Evolutionary conservation across 2,113 vertebrate genomes (phyloP).

Genomic region (Sciurus niger): DNA sequence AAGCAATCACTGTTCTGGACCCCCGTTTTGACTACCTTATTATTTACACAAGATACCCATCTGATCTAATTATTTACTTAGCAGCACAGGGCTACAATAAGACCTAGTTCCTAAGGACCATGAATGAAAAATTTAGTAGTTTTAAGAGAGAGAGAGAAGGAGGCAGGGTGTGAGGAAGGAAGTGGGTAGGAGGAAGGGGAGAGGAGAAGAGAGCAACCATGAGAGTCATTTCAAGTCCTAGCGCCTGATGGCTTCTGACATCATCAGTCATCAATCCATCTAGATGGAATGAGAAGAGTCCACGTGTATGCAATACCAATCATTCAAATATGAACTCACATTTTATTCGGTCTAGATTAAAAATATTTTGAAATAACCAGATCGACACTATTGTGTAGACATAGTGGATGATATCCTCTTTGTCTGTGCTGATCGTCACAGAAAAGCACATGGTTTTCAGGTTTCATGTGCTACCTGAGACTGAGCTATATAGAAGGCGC

Average conservation of each 20-base stretch:
- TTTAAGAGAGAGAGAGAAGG: neutral
- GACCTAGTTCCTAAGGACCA: conserved; percentile 48
- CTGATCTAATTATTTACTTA: conserved; percentile 65
- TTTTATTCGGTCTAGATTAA: neutral
- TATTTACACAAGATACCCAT: conserved; percentile 74
- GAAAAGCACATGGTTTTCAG: neutral
- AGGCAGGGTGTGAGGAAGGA: accelerated
- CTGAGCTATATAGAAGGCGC: neutral
- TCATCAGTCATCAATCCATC: neutral
- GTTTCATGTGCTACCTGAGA: neutral
- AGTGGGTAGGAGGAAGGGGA: no score
- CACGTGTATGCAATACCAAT: neutral
- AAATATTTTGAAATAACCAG: neutral
- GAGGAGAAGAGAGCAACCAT: no score
- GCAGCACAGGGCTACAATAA: conserved; percentile 54
- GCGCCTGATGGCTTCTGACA: neutral
- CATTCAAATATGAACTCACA: neutral
- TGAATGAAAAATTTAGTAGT: conserved; percentile 61
- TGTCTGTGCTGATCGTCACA: neutral
- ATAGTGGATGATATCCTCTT: neutral
- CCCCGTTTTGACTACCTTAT: conserved; percentile 73
- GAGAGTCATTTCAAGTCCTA: neutral
- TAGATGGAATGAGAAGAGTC: neutral
- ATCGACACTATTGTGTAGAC: neutral
- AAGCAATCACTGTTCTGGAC: conserved; percentile 74